Base-by-base conservation (phyloP, 2,888 invertebrate species). In the Thereva nobilitata region DNA sequence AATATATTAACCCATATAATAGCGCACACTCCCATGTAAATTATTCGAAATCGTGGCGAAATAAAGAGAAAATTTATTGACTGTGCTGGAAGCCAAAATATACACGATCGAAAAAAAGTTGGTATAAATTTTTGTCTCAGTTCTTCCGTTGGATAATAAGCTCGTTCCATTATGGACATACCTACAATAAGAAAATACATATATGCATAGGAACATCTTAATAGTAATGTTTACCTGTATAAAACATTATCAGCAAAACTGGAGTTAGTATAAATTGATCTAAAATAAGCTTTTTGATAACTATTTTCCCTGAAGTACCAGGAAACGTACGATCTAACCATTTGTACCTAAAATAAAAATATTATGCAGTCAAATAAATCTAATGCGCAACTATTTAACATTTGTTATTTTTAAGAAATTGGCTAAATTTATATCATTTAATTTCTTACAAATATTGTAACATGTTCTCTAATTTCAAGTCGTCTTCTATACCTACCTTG, bases 1-100 rank as follows among this genome's bases (percentile, higher is more conserved):
- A 94, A 81, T 64, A 93, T 89, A 75, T 93, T 93, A 67, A 92
- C 89, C 93, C 93, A 94, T 35, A 89, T 78, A 73, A 93, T 90
- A 1, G 92, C 89, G 56, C 89, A 90, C 0, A 86, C 81, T 0
- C 92, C 90, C 37, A 94, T 90, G 75, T 90, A 94, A 1, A 89
- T 85, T 0, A 94, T 91, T 10, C 94, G 84, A 67, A 89, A 85
- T 61, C 87, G 80, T 0, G 92, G 85, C 0, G 92, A 89, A 57
- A 94, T 78, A 61, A 91, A 78, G 52, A 85, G 77, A 79, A 94
- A 94, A 79, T 94, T 94, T 40, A 92, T 76, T 0, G 87, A 85
- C 79, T 93, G 92, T 0, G 87, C 89, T 0, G 93, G 93, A 45
- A 93, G 77, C 93, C 94, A 94, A 78, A 92, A 94, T 63, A 86